Percentiles rank a stretch among this genome's conserved stretches.
These are phyloP conservation scores for human DNA, from an alignment of 2,113 vertebrate species.

Conservation along the genomic window GRCh38 chr6:37673001-37673500, in stretches of 20 bases:
- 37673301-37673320: background rate
- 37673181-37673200: background rate
- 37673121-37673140: background rate
- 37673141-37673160: background rate
- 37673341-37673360: constrained; percentile 86
- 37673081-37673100: constrained; percentile 39
- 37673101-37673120: background rate
- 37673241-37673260: background rate
- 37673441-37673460: constrained; percentile 55
- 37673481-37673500: background rate
- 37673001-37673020: background rate
- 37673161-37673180: background rate
- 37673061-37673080: background rate
- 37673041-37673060: background rate
- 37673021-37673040: background rate
- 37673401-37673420: constrained; percentile 87
- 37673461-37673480: background rate
- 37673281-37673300: background rate
- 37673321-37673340: constrained; percentile 57
- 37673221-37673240: background rate
- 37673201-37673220: background rate
- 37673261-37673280: constrained; percentile 50
- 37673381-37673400: constrained; percentile 86
- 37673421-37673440: constrained; percentile 87
- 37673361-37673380: constrained; percentile 86